These are phyloP conservation scores for Austrolebias charrua DNA, from an alignment of 2,797 vertebrate species.

Conservation along the genomic window DNA sequence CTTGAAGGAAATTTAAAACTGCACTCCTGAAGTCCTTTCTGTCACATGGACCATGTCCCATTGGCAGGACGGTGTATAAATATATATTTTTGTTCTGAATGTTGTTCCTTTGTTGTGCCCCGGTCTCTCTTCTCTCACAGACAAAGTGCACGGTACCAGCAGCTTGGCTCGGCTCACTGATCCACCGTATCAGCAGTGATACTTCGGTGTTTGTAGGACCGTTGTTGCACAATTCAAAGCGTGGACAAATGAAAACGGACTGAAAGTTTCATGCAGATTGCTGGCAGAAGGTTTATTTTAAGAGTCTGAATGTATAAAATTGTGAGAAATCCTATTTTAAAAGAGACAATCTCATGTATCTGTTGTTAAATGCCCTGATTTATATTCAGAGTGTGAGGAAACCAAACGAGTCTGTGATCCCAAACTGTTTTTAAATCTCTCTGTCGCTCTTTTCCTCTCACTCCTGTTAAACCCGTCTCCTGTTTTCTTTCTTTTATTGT, in stretches of 20 bases:
- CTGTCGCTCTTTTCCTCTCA: slow-evolving; percentile 62
- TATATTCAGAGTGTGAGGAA: slow-evolving; percentile 71
- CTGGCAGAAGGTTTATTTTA: slow-evolving; percentile 34
- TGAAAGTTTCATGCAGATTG: slow-evolving; percentile 27
- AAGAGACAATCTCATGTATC: slow-evolving; percentile 76
- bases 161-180: slow-evolving; percentile 58
- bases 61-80: slow-evolving; percentile 81
- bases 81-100: slow-evolving; percentile 83
- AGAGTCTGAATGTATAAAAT: slow-evolving; percentile 39
- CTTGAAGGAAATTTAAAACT: slow-evolving; percentile 5
- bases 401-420: slow-evolving; percentile 69
- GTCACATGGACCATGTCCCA: slow-evolving; percentile 44
- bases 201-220: slow-evolving; percentile 1
- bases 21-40: slow-evolving; percentile 16
- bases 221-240: neutral
- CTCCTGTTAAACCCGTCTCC: slow-evolving; percentile 66
- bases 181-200: slow-evolving; percentile 44
- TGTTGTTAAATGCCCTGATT: slow-evolving; percentile 71
- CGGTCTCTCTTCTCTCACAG: slow-evolving; percentile 70
- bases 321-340: slow-evolving; percentile 65
- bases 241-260: neutral
- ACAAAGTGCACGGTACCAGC: slow-evolving; percentile 49
- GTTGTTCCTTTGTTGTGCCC: slow-evolving; percentile 73
- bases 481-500: slow-evolving; percentile 89
- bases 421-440: slow-evolving; percentile 60